Conservation (phyloP, 2,797 vertebrate species). For the Amblyopsis hoosieri region DNA sequence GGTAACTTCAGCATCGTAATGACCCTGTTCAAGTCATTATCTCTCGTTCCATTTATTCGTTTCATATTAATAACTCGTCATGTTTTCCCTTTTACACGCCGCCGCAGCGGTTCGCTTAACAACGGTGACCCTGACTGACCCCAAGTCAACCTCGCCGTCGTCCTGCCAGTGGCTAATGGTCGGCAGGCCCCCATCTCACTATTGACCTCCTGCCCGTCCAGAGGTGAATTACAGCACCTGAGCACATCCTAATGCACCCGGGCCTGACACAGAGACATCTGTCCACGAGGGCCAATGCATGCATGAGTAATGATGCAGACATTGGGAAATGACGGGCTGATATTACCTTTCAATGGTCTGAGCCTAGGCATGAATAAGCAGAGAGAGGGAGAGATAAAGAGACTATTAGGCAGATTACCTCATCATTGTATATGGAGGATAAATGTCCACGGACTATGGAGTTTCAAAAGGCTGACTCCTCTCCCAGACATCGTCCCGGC, state of each 20-base stretch:
- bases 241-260: conserved; percentile 61
- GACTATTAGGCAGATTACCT: conserved; percentile 68
- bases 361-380: conserved; percentile 25
- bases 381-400: conserved; percentile 18
- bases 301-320: conserved; percentile 70
- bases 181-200: conserved; percentile 57
- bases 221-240: conserved; percentile 75
- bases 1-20: conserved; percentile 35
- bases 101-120: conserved; percentile 46
- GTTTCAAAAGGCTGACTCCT: conserved; percentile 62
- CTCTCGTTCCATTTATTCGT: conserved; percentile 42
- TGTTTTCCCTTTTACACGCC: conserved; percentile 17
- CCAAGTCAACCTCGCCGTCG: conserved; percentile 62
- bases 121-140: conserved; percentile 60
- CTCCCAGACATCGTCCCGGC: conserved; percentile 56
- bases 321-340: conserved; percentile 69
- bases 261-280: conserved; percentile 68
- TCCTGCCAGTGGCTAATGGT: conserved; percentile 69
- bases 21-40: conserved; percentile 39
- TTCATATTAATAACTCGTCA: conserved; percentile 59
- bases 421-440: conserved; percentile 63
- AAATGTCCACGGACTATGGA: conserved; percentile 52
- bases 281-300: conserved; percentile 56
- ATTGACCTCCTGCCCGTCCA: conserved; percentile 68
- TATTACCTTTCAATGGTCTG: conserved; percentile 51